Percentiles rank a stretch among this genome's conserved stretches.
These are phyloP conservation scores for Plutella xylostella DNA, from an alignment of 2,888 invertebrate species.

Conservation along the genomic window DNA sequence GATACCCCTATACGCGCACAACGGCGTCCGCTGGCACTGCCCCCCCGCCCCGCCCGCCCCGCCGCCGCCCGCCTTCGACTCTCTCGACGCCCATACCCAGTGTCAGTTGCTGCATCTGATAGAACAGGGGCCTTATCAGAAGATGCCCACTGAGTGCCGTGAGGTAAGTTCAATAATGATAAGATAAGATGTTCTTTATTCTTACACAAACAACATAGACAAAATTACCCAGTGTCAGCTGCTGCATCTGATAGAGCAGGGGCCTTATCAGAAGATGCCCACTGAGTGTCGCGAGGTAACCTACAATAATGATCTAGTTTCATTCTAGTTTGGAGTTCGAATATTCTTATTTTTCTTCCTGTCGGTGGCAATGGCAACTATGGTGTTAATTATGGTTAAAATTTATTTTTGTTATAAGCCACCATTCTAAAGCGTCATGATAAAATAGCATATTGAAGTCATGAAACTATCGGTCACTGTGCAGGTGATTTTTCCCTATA, in stretches of 20 bases:
- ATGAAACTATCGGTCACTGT: too few relatives aligned
- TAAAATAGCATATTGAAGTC: too few relatives aligned
- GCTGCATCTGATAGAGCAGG: slow-evolving; percentile 78
- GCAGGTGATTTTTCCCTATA: too few relatives aligned
- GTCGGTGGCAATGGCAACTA: too few relatives aligned
- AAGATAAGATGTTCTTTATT: too few relatives aligned
- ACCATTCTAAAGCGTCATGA: too few relatives aligned
- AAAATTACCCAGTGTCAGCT: slow-evolving; percentile 82
- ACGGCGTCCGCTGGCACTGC: slow-evolving; percentile 51
- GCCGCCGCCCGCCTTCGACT: slow-evolving; percentile 71
- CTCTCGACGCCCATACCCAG: slow-evolving; percentile 85
- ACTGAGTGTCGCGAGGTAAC: slow-evolving; percentile 77
- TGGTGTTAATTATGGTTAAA: too few relatives aligned
- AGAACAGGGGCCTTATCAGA: slow-evolving; percentile 81
- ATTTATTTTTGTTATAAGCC: too few relatives aligned
- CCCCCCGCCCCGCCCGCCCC: slow-evolving; percentile 31
- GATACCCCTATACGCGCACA: slow-evolving; percentile 61
- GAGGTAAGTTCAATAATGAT: slow-evolving; percentile 68
- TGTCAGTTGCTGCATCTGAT: slow-evolving; percentile 77
- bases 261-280: slow-evolving; percentile 79
- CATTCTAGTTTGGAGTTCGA: too few relatives aligned
- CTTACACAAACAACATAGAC: too few relatives aligned
- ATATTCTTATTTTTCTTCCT: too few relatives aligned
- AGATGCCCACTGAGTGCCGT: slow-evolving; percentile 76
- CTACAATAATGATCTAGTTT: too few relatives aligned